These are phyloP conservation scores for Malurus elegans DNA, from an alignment of 2,113 vertebrate genomes.

Conservation along the genomic window DNA sequence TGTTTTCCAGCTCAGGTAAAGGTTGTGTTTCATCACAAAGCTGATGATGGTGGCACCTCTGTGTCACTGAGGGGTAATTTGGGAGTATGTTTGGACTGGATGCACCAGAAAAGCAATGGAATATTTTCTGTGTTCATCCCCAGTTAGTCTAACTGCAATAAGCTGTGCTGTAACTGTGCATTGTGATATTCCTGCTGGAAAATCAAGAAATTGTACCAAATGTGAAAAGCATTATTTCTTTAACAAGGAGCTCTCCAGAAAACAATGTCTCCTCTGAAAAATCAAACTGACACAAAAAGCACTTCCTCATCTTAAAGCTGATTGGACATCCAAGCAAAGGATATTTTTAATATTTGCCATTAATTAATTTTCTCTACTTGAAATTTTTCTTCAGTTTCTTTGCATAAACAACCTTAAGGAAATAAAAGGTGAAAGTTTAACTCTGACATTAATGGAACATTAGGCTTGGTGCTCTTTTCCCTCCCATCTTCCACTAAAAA, in stretches of 20 bases:
- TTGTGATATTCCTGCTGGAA: not conserved
- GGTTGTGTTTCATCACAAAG: not conserved
- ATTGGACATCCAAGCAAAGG: not conserved
- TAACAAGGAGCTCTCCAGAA: not conserved
- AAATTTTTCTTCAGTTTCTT: not conserved
- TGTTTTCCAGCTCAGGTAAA: not conserved
- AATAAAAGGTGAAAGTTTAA: not conserved
- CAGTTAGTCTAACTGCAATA: not conserved
- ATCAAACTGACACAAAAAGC: not conserved
- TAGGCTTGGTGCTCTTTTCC: not conserved
- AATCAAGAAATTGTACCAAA: not conserved
- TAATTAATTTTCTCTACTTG: not conserved
- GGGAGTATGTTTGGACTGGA: not conserved
- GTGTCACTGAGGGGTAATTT: not conserved
- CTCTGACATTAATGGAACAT: not conserved
- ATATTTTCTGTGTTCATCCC: not conserved
- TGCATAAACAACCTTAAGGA: not conserved
- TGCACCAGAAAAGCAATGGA: not conserved
- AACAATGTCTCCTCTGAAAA: not conserved
- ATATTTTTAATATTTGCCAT: not conserved
- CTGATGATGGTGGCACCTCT: not conserved
- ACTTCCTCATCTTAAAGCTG: not conserved
- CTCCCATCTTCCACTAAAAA: not conserved
- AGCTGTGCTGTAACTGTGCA: not conserved
- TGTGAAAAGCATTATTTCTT: not conserved